Evolutionary conservation across 1,140 invertebrate species (phyloP).

Genomic region (Diorhabda carinulata): DNA sequence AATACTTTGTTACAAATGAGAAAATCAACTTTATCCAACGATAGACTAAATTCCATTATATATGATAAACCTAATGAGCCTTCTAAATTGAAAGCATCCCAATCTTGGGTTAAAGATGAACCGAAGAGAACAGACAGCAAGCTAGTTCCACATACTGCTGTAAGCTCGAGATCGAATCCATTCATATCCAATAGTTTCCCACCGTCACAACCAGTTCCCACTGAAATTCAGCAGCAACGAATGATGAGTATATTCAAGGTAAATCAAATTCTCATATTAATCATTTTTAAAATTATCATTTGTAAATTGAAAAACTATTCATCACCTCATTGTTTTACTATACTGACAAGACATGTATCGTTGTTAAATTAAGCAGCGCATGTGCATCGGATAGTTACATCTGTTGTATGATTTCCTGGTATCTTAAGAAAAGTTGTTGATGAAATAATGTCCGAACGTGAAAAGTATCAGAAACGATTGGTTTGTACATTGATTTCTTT

Average conservation of each 20-base stretch:
- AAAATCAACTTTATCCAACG: constrained; percentile 44
- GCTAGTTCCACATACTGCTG: background rate
- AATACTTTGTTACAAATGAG: constrained; percentile 52
- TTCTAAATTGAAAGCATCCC: background rate
- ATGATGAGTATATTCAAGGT: constrained; percentile 76
- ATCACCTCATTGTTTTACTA: no score
- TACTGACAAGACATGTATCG: no score
- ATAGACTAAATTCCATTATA: constrained; percentile 31
- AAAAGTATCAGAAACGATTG: no score
- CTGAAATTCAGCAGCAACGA: constrained; percentile 72
- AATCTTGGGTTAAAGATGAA: constrained; percentile 5
- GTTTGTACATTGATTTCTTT: no score
- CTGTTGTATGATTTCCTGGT: no score
- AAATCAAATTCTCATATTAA: constrained; percentile 23
- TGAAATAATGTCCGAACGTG: no score
- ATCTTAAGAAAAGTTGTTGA: no score
- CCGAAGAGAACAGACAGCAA: background rate
- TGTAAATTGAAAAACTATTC: no score
- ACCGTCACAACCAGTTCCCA: constrained; percentile 58
- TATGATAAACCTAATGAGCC: constrained; percentile 15
- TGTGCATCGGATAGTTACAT: no score
- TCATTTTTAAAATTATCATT: no score
- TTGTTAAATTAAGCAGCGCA: no score
- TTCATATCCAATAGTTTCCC: constrained; percentile 52
- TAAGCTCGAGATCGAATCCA: constrained; percentile 45